phyloP scores from a whole-genome alignment of 2,797 vertebrate species.

The Rachycentron canadum region DNA sequence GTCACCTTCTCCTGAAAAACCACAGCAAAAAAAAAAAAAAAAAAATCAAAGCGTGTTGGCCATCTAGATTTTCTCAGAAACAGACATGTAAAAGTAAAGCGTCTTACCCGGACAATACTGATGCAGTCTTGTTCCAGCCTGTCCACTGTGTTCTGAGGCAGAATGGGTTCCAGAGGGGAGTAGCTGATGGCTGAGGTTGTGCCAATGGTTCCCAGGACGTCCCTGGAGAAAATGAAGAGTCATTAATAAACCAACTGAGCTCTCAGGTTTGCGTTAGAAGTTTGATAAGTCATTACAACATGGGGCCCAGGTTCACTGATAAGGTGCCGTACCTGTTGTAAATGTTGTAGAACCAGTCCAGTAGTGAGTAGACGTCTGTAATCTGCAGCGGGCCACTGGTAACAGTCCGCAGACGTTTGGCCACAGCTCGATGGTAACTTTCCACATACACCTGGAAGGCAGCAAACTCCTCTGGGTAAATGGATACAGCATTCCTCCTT shows the following conservation, averaged over 20 bases:
- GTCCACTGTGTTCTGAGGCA: slow-evolving; percentile 87
- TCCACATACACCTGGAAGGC: slow-evolving; percentile 91
- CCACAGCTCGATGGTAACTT: slow-evolving; percentile 90
- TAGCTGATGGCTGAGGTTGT: slow-evolving; percentile 86
- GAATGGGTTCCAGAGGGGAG: slow-evolving; percentile 86
- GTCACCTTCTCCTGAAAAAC: slow-evolving; percentile 84
- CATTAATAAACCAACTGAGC: background rate
- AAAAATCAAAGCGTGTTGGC: background rate
- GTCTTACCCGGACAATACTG: slow-evolving; percentile 88
- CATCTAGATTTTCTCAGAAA: background rate
- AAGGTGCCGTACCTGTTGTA: slow-evolving; percentile 88
- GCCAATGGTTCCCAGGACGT: slow-evolving; percentile 90
- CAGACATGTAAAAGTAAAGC: background rate
- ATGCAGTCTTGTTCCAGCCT: slow-evolving; percentile 91
- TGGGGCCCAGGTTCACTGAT: background rate
- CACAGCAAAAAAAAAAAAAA: no score
- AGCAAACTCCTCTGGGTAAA: slow-evolving; percentile 90
- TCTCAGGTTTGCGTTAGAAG: background rate
- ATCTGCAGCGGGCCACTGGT: slow-evolving; percentile 86
- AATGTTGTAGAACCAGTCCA: slow-evolving; percentile 95
- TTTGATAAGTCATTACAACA: background rate
- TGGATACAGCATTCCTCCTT: slow-evolving; percentile 88
- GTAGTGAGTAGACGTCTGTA: slow-evolving; percentile 91
- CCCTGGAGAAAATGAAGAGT: slow-evolving; percentile 78
- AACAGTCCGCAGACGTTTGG: slow-evolving; percentile 85